phyloP scores from a whole-genome alignment of 2,113 vertebrate species.

The Sciurus niger region DNA sequence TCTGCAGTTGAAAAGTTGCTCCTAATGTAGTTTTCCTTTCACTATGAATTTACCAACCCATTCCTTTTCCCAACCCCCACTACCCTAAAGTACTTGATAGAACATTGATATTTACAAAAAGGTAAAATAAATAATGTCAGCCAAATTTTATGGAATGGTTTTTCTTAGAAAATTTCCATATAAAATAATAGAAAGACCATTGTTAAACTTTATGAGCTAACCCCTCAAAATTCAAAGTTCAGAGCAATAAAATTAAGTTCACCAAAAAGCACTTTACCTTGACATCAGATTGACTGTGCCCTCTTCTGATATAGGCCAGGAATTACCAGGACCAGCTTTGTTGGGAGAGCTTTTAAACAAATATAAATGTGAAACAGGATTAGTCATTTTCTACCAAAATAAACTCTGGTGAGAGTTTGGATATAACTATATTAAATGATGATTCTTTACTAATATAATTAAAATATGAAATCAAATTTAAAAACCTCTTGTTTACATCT shows the following conservation, averaged over 20 bases:
- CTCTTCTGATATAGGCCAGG: constrained; percentile 94
- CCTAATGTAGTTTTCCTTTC: too few relatives aligned
- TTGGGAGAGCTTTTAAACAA: constrained; percentile 84
- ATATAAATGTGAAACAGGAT: constrained; percentile 64
- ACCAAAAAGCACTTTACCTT: constrained; percentile 90
- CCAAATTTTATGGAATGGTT: neutral
- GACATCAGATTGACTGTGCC: constrained; percentile 90
- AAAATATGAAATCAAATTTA: neutral
- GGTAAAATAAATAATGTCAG: neutral
- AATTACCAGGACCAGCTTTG: constrained; percentile 88
- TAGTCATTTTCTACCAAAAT: neutral
- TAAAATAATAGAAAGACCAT: neutral
- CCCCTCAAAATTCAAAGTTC: neutral
- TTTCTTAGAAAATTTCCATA: neutral
- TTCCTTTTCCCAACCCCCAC: too few relatives aligned
- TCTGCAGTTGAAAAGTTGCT: too few relatives aligned
- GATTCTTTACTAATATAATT: neutral
- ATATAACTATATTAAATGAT: neutral
- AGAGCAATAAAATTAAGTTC: constrained; percentile 4
- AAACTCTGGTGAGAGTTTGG: neutral
- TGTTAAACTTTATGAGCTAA: constrained; percentile 22
- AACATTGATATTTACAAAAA: too few relatives aligned
- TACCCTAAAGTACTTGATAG: too few relatives aligned
- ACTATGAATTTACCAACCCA: too few relatives aligned
- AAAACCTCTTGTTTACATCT: neutral